Percentiles rank a stretch among this genome's conserved stretches.
These are phyloP conservation scores for Phoebastria nigripes DNA, from an alignment of 2,797 vertebrate species.

Conservation along the genomic window DNA sequence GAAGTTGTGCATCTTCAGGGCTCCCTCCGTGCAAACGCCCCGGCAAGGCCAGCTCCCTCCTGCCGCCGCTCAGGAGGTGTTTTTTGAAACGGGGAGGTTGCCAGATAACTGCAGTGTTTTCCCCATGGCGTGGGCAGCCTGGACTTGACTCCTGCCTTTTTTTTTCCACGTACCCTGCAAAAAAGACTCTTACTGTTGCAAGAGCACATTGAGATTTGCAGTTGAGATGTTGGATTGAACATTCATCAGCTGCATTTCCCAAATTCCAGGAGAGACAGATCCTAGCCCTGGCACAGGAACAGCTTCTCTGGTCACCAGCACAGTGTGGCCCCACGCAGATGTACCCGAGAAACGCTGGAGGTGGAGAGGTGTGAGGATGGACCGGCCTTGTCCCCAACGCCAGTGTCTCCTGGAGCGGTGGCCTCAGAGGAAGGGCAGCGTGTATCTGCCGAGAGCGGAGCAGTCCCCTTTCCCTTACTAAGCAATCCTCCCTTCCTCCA, in stretches of 20 bases:
- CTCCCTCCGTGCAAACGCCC: not conserved
- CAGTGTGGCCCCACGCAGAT: not conserved
- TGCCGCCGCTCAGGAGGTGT: not conserved
- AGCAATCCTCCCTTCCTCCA: constrained; percentile 61
- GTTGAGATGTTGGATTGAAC: constrained; percentile 28
- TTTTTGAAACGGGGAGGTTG: not conserved
- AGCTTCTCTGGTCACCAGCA: constrained; percentile 44
- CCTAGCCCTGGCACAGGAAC: constrained; percentile 34
- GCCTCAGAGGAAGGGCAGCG: constrained; percentile 44
- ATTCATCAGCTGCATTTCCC: constrained; percentile 41
- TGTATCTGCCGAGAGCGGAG: not conserved
- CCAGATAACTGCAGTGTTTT: not conserved
- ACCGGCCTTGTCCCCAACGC: not conserved
- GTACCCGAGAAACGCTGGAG: accelerated
- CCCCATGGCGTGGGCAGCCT: not conserved
- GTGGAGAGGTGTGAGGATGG: not conserved
- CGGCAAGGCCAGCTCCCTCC: not conserved
- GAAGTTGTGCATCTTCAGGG: not conserved
- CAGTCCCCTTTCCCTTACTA: constrained; percentile 62
- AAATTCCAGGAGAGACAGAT: constrained; percentile 54
- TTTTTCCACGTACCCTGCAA: not conserved
- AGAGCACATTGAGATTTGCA: constrained; percentile 2
- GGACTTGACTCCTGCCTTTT: not conserved
- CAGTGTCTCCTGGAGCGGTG: not conserved
- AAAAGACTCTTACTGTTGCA: constrained; percentile 17